Percentiles rank a stretch among this genome's conserved stretches.
phyloP scores from a whole-genome alignment of 2,797 vertebrate genomes.

The Odontamblyopus rebecca region DNA sequence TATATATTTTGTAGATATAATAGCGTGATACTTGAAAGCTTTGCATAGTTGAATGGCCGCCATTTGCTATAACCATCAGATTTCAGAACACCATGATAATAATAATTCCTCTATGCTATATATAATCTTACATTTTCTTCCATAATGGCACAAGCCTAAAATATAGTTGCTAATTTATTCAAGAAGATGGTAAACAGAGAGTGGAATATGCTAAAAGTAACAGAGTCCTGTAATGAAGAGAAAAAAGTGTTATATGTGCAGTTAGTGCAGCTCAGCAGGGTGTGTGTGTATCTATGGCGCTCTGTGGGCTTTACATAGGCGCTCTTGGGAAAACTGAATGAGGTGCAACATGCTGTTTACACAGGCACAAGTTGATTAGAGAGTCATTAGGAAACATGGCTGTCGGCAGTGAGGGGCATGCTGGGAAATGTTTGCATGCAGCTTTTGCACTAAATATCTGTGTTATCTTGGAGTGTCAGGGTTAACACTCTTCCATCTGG shows the following conservation, averaged over 20 bases:
- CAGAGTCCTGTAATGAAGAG: neutral
- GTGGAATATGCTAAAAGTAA: neutral
- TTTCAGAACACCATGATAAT: no score
- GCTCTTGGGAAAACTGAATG: conserved; percentile 28
- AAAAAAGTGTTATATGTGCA: neutral
- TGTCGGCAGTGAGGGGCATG: conserved; percentile 16
- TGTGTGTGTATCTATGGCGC: conserved; percentile 13
- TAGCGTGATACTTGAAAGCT: neutral
- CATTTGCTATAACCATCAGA: no score
- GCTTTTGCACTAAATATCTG: conserved; percentile 19
- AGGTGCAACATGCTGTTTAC: conserved; percentile 35
- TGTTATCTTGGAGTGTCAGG: conserved; percentile 23
- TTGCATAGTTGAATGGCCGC: no score
- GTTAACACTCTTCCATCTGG: conserved; percentile 35
- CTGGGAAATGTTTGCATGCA: conserved; percentile 25
- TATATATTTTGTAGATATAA: neutral
- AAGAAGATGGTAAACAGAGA: no score
- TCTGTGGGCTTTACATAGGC: conserved; percentile 29
- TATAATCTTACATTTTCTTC: no score
- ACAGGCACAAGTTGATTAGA: conserved; percentile 22
- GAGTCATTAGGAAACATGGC: conserved; percentile 30
- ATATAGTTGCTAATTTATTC: no score
- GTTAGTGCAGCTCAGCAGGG: conserved; percentile 9
- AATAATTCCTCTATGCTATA: no score
- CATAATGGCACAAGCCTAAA: no score